Conservation (phyloP, 2,797 vertebrate species). For the Phrynocephalus guinanensis region DNA sequence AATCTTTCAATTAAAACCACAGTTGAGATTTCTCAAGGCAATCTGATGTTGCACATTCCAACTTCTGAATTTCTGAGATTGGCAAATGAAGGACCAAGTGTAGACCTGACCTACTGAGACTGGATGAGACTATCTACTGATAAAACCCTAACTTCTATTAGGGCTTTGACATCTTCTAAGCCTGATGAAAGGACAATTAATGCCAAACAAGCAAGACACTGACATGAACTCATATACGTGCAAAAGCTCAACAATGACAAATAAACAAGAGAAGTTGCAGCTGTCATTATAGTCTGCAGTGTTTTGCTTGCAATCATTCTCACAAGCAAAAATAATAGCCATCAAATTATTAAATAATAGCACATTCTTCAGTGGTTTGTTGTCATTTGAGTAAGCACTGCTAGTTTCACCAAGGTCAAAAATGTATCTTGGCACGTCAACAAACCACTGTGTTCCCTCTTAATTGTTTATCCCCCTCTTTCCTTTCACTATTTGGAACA, state of each 20-base stretch:
- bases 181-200: slow-evolving; percentile 55
- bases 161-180: slow-evolving; percentile 49
- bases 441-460: neutral
- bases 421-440: neutral
- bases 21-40: neutral
- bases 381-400: neutral
- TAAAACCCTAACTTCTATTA: slow-evolving; percentile 25
- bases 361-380: neutral
- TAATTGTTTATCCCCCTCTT: neutral
- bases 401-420: neutral
- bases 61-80: slow-evolving; percentile 2
- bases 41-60: neutral
- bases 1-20: neutral
- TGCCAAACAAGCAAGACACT: slow-evolving; percentile 45
- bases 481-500: slow-evolving; percentile 4
- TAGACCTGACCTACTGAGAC: slow-evolving; percentile 20
- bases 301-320: neutral
- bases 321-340: neutral
- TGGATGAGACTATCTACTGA: slow-evolving; percentile 28
- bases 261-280: slow-evolving; percentile 59
- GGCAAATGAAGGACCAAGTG: neutral
- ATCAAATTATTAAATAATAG: slow-evolving; percentile 24
- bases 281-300: slow-evolving; percentile 34
- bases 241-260: slow-evolving; percentile 26
- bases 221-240: slow-evolving; percentile 55